Percentiles rank a stretch among this genome's conserved stretches.
Conservation (phyloP, 92 coral and sea anemone genomes). For the Virgularia gustaviana region DNA sequence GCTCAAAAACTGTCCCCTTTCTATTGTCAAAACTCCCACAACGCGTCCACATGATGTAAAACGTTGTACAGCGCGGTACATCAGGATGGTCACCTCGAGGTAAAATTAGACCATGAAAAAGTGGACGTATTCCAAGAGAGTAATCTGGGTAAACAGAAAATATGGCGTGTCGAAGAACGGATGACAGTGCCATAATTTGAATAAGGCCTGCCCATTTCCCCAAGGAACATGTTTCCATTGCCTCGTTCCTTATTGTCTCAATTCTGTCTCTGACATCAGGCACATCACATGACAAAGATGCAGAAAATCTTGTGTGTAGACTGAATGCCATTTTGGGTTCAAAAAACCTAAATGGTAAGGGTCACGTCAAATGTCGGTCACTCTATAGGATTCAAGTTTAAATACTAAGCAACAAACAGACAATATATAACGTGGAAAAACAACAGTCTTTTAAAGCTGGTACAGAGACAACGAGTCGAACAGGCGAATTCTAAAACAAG, state of each 20-base stretch:
- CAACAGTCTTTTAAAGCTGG: too few relatives aligned
- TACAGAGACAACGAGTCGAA: too few relatives aligned
- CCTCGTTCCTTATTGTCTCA: constrained; percentile 46
- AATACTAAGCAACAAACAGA: too few relatives aligned
- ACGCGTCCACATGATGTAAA: constrained; percentile 56
- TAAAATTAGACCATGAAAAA: constrained; percentile 38
- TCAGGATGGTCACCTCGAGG: constrained; percentile 31
- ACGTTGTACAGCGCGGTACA: not conserved
- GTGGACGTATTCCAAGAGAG: constrained; percentile 26
- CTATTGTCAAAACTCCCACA: constrained; percentile 51
- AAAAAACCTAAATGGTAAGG: not conserved
- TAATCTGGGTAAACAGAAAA: constrained; percentile 41
- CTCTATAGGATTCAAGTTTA: too few relatives aligned
- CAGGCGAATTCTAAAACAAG: too few relatives aligned
- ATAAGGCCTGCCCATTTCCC: constrained; percentile 45
- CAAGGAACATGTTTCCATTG: constrained; percentile 41
- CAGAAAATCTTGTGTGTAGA: not conserved
- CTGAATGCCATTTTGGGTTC: not conserved
- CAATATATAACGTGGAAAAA: too few relatives aligned
- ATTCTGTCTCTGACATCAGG: constrained; percentile 8
- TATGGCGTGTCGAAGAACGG: constrained; percentile 45
- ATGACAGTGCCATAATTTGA: constrained; percentile 42
- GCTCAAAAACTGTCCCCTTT: constrained; percentile 45
- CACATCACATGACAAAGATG: constrained; percentile 6
- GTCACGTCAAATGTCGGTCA: too few relatives aligned